Evolutionary conservation across 2,113 vertebrate species (phyloP), one percentile per base, ranked within the genome.

Genomic region (Coregonus clupeaformis): DNA sequence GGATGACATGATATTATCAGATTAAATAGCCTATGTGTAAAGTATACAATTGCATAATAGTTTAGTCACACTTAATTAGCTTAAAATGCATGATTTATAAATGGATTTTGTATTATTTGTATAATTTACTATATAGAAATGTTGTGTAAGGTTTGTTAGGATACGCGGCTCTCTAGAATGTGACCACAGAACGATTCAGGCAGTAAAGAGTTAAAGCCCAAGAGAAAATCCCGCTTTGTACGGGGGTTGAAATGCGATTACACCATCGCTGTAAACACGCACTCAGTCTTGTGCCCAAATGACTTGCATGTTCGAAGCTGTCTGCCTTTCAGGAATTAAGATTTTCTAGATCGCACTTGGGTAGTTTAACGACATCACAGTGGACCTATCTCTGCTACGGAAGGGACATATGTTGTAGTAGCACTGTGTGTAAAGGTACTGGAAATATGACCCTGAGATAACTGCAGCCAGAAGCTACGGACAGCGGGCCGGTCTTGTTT

Each of bases 211-310:
- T 87, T 87, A 88, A 88, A 22, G 22, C 3, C 30, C 76, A 59
- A 30, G 75, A 86, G 84, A 84, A 86, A 86, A 86, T 83, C 79
- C 82, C 77, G 82, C 84, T 80, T 73, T 25, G 68, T 71, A 55
- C 64, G 20, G 22, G 42, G 67, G 52, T 27, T 69, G 69, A 79
- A 76, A 76, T 66, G 60, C 77, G 75, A 77, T 77, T 75, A 69
- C 74, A 80, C 49, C 83, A 79, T 79, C 76, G 68, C 68, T 78
- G 73, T 84, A 76, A 80, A 78, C 79, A 75, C 22, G 32, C 65
- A 62, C 25, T 79, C 68, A 55, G 65, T 16, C 49, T 2, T 74
- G 25, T 59, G 47, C 32, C 18, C 27, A 4, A 71, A 67, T 49
- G 62, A 62, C 24, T 20, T 49, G 62, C 12, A 65, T 13, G 27